Percentiles rank a stretch among this genome's conserved stretches.
Conservation (phyloP, 2,113 vertebrate species). For the Chroicocephalus ridibundus region DNA sequence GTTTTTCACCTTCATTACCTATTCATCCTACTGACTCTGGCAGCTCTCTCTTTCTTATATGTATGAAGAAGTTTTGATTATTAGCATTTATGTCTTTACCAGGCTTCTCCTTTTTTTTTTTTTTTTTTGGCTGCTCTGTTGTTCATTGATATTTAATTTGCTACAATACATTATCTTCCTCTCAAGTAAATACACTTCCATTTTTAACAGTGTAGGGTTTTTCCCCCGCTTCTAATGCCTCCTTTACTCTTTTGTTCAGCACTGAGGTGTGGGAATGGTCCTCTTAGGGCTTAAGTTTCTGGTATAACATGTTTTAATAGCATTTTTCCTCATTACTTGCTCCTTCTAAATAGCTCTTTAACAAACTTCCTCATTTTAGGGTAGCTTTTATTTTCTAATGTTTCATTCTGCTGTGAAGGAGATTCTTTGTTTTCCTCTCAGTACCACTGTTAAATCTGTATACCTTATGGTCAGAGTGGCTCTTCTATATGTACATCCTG, state of each 20-base stretch:
- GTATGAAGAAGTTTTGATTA: background rate
- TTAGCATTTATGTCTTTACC: background rate
- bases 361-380: background rate
- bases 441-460: background rate
- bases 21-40: background rate
- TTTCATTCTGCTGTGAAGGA: background rate
- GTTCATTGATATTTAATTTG: background rate
- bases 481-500: background rate
- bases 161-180: background rate
- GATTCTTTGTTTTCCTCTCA: background rate
- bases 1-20: background rate
- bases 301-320: background rate
- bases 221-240: background rate
- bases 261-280: background rate
- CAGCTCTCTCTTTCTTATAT: background rate
- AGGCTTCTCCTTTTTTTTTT: background rate
- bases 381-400: background rate
- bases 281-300: background rate
- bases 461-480: background rate
- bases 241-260: background rate
- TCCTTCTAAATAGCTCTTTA: background rate
- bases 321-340: background rate
- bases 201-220: rapidly evolving
- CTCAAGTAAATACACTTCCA: background rate
- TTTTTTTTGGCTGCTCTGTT: background rate